Evolutionary conservation across 2,113 vertebrate species (phyloP).

Genomic region (Rhipidura dahli): DNA sequence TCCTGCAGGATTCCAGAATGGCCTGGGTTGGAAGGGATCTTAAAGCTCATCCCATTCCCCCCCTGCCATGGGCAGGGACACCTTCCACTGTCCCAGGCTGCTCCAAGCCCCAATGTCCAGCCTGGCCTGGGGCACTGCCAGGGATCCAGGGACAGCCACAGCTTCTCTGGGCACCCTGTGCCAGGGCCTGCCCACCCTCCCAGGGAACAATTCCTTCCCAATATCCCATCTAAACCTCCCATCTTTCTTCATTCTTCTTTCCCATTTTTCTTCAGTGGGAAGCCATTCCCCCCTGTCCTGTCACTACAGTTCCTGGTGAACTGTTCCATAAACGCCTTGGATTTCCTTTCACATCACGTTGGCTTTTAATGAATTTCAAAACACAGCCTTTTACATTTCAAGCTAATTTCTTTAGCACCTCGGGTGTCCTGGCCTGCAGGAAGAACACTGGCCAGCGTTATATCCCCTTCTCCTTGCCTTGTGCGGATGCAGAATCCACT

Average conservation of each 20-base stretch:
- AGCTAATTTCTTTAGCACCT: not conserved
- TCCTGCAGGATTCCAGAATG: not conserved
- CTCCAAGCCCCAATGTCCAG: not conserved
- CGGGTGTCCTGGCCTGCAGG: not conserved
- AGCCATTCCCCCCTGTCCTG: not conserved
- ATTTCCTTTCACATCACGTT: fast-evolving
- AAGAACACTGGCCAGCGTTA: fast-evolving
- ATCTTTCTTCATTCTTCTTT: too few species aligned
- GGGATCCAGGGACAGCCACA: not conserved
- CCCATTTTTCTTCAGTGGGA: too few species aligned
- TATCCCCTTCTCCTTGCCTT: fast-evolving
- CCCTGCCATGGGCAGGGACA: not conserved
- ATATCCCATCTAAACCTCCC: not conserved
- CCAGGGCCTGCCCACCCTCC: fast-evolving
- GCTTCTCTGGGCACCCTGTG: not conserved
- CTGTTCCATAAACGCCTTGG: not conserved
- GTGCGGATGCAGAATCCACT: not conserved
- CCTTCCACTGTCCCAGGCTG: fast-evolving
- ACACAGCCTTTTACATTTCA: not conserved
- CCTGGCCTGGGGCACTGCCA: not conserved
- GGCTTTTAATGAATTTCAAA: not conserved
- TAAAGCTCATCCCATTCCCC: not conserved
- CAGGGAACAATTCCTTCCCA: not conserved
- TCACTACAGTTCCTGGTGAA: not conserved
- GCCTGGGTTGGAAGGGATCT: not conserved